A percentile compares a stretch with the other conserved stretches of the same genome.
These are phyloP conservation scores for Drosophila nebulosa DNA, from an alignment of 1,140 invertebrate species.

Conservation along the genomic window DNA sequence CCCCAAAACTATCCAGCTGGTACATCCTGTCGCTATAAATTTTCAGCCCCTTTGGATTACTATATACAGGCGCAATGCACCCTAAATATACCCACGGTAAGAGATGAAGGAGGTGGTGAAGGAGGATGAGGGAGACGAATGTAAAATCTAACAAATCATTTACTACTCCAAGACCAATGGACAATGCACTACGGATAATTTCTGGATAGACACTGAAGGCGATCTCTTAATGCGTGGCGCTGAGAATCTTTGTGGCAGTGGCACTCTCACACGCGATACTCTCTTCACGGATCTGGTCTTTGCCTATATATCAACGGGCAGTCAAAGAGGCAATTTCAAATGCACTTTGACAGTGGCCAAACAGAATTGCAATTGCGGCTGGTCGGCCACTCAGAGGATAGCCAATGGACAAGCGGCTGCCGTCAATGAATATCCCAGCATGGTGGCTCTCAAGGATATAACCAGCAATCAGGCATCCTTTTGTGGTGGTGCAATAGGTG, in stretches of 20 bases:
- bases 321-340: constrained; percentile 41
- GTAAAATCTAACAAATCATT: not conserved
- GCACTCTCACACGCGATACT: constrained; percentile 50
- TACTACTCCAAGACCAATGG: constrained; percentile 34
- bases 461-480: constrained; percentile 26
- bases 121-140: not conserved
- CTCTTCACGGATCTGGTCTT: constrained; percentile 61
- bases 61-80: constrained; percentile 57
- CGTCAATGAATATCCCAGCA: constrained; percentile 66
- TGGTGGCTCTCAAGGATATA: constrained; percentile 58
- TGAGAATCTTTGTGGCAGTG: constrained; percentile 70
- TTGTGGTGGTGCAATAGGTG: constrained; percentile 66
- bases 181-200: constrained; percentile 62
- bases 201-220: constrained; percentile 68
- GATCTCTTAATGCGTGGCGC: constrained; percentile 58
- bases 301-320: constrained; percentile 57
- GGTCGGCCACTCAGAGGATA: constrained; percentile 61
- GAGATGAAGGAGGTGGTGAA: not conserved
- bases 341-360: constrained; percentile 38
- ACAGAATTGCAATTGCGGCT: constrained; percentile 70
- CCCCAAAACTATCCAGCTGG: constrained; percentile 60
- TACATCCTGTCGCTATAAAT: constrained; percentile 71
- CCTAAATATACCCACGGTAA: constrained; percentile 56
- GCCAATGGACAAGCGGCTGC: constrained; percentile 54
- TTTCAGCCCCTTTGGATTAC: constrained; percentile 64